A percentile compares a stretch with the other conserved stretches of the same genome.
Evolutionary conservation across 2,113 vertebrate species (phyloP).

Genomic region (Aptenodytes forsteri): DNA sequence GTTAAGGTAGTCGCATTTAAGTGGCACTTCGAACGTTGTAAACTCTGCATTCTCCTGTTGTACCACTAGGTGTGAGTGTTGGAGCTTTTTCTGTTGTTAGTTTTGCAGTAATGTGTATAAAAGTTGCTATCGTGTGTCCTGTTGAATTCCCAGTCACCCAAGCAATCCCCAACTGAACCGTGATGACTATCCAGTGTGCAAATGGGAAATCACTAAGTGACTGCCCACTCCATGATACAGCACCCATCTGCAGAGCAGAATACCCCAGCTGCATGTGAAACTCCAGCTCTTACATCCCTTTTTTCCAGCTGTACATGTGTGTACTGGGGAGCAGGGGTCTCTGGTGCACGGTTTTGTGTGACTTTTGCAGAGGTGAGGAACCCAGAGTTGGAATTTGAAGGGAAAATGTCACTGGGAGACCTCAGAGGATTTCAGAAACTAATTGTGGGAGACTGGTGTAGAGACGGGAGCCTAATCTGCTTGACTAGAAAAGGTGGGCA

Average conservation of each 20-base stretch:
- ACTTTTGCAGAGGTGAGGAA: not conserved
- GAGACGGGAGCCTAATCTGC: not conserved
- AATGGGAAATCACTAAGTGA: not conserved
- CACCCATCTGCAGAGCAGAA: not conserved
- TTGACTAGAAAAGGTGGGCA: not conserved
- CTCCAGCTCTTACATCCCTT: not conserved
- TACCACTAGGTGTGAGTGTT: constrained; percentile 18
- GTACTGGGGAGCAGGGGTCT: not conserved
- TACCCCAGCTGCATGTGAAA: rapidly evolving
- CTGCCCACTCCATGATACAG: not conserved
- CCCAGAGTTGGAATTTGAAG: not conserved
- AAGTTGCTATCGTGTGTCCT: not conserved
- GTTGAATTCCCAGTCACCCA: not conserved
- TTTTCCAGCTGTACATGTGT: not conserved
- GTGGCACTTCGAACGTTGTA: not conserved
- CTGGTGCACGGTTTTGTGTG: not conserved
- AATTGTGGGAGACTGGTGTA: not conserved
- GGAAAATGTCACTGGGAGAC: not conserved
- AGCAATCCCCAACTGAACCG: not conserved
- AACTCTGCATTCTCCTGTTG: not conserved
- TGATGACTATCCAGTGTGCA: not conserved
- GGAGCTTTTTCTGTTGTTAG: not conserved
- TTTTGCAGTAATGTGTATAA: not conserved
- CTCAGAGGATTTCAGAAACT: not conserved
- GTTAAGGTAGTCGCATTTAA: no score